Conservation (phyloP, 2,113 vertebrate species). For the Isurus oxyrinchus region DNA sequence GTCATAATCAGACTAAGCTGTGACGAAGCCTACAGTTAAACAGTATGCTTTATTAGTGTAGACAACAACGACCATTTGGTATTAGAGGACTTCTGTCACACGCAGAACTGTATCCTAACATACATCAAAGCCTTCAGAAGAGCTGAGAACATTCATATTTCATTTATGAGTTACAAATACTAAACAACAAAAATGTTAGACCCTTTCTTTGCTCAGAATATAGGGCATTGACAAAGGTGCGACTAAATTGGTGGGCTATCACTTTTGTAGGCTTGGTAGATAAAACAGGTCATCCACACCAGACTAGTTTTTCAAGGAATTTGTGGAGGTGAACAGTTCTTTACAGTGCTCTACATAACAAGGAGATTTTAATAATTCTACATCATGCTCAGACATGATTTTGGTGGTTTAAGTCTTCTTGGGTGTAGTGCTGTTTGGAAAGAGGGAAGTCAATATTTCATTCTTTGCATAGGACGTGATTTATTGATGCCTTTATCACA, state of each 20-base stretch:
- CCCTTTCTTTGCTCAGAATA: not conserved
- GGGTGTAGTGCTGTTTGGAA: not conserved
- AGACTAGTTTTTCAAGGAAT: too few species aligned
- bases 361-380: not conserved
- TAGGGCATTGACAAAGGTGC: not conserved
- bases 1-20: not conserved
- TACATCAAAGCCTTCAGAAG: not conserved
- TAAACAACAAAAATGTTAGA: not conserved
- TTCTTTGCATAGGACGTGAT: not conserved
- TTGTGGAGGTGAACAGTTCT: not conserved
- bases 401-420: not conserved
- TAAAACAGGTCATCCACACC: not conserved
- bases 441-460: not conserved
- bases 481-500: not conserved
- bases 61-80: not conserved
- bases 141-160: not conserved
- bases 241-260: not conserved
- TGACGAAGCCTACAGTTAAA: not conserved
- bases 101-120: not conserved
- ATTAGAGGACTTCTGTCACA: not conserved
- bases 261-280: not conserved
- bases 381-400: not conserved
- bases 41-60: not conserved
- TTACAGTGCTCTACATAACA: not conserved
- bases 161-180: not conserved